A percentile compares a stretch with the other conserved stretches of the same genome.
Conservation (phyloP, 1,140 invertebrate genomes). For the Camponotus pennsylvanicus region DNA sequence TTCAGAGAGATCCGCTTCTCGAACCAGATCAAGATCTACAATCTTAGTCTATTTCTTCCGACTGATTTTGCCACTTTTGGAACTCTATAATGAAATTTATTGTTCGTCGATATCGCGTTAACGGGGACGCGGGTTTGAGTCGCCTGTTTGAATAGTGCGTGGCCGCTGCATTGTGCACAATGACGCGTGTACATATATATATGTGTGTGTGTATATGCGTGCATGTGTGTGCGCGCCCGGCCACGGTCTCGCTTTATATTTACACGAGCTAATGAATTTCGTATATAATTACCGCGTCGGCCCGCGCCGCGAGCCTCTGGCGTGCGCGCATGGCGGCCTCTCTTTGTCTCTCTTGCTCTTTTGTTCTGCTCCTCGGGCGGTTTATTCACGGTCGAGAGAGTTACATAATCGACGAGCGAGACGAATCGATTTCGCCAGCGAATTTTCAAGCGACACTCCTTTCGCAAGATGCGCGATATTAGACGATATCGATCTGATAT, state of each 20-base stretch:
- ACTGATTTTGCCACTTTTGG: background rate
- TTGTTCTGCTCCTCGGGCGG: constrained; percentile 22
- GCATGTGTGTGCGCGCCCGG: constrained; percentile 3
- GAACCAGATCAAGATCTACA: background rate
- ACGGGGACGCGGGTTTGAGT: background rate
- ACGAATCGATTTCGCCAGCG: background rate
- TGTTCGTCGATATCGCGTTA: background rate
- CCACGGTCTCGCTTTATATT: constrained; percentile 67
- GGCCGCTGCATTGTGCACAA: background rate
- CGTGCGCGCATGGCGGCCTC: constrained; percentile 22
- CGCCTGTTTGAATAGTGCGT: constrained; percentile 26
- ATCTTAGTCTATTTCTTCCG: background rate
- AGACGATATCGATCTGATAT: background rate
- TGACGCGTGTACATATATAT: background rate
- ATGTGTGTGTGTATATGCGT: background rate
- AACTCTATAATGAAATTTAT: constrained; percentile 8
- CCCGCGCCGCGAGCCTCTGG: constrained; percentile 36
- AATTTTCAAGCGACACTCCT: background rate
- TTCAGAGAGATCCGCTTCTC: background rate
- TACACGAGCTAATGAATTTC: constrained; percentile 82
- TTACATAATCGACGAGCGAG: constrained; percentile 33
- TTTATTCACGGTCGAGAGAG: constrained; percentile 38
- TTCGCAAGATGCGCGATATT: background rate
- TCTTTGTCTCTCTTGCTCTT: background rate
- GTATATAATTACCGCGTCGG: constrained; percentile 75